Evolutionary conservation across 1,140 invertebrate genomes (phyloP), one percentile per base, ranked within the genome.

Genomic region (Drosophila sproati): DNA sequence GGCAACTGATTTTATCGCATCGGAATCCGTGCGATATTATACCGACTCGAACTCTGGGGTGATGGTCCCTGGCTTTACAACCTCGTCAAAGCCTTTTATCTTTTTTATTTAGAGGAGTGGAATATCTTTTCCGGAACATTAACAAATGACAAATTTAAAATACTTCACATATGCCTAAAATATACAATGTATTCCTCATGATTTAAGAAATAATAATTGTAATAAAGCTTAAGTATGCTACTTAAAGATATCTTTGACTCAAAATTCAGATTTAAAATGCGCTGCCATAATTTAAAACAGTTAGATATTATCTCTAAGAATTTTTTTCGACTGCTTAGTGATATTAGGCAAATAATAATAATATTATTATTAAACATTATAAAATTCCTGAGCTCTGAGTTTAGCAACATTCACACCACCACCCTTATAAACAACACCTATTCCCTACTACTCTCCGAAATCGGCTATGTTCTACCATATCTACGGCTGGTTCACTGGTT

Each of bases 391-490:
- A 29, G 5, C 20, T 50, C 48, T 2, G 62, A 50, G 48, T 63
- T 43, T 7, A 55, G 20, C 7, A 20, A 51, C 37, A 50, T 64
- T 32, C 63, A 63, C 20, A 67, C 32, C 10, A 67, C 64, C 48
- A 52, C 31, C 2, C 39, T 68, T 7, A 52, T 68, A 37, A 54
- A 59, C 29, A 47, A 48, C 10, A 68, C 56, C 34, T 20, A 34
- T 39, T 20, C 63, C 7, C 32, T 73, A 5, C 61, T 73, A 10
- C 48, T 67, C 12, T 37, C 50, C 2, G 68, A 68, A 37, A 28
- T 61, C 7, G 48, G 45, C 28, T 73, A 68, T 29, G 48, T 41
- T n/a, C 34, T 55, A 0, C 63, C 48, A 4, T 12, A 60, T 68
- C 7, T 68, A 35, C 20, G 56, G 56, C 2, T 67, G 63, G 57